Evolutionary conservation across 2,888 invertebrate species (phyloP).

Genomic region (Drosophila pseudotalamancana): DNA sequence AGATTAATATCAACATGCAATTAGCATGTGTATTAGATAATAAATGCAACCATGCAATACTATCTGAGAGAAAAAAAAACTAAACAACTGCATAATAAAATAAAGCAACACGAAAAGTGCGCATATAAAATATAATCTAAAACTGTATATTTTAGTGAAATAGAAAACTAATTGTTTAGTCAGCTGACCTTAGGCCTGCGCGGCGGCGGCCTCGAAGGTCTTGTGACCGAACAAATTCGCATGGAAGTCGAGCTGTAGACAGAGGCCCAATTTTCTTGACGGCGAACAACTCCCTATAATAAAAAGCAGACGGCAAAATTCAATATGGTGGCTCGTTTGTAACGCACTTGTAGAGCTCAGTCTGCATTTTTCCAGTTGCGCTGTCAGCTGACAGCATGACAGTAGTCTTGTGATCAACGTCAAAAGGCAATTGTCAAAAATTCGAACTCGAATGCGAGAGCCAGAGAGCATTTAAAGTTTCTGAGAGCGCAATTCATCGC

Average conservation of each 20-base stretch:
- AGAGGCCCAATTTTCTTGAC: neutral
- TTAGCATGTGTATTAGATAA: slow-evolving; percentile 64
- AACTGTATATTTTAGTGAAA: slow-evolving; percentile 14
- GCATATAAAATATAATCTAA: slow-evolving; percentile 11
- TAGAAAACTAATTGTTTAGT: slow-evolving; percentile 48
- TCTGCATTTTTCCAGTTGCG: slow-evolving; percentile 54
- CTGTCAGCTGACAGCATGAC: slow-evolving; percentile 79
- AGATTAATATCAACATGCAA: slow-evolving; percentile 18
- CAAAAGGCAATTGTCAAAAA: slow-evolving; percentile 74
- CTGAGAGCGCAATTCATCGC: slow-evolving; percentile 11
- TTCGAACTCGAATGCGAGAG: slow-evolving; percentile 72
- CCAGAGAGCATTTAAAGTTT: slow-evolving; percentile 15
- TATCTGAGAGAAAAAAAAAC: neutral
- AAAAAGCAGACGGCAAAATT: slow-evolving; percentile 31
- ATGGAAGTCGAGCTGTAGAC: neutral
- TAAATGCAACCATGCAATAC: slow-evolving; percentile 47
- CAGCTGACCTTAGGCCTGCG: slow-evolving; percentile 66
- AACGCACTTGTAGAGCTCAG: slow-evolving; percentile 26
- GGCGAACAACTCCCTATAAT: slow-evolving; percentile 1
- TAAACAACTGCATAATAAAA: slow-evolving; percentile 9
- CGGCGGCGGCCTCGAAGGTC: slow-evolving; percentile 37
- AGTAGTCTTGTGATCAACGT: slow-evolving; percentile 80
- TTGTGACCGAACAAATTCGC: slow-evolving; percentile 57
- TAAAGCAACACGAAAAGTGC: slow-evolving; percentile 43
- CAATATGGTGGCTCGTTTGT: slow-evolving; percentile 55